phyloP scores from a whole-genome alignment of 2,888 invertebrate species.

The Pristionchus maxplancki region DNA sequence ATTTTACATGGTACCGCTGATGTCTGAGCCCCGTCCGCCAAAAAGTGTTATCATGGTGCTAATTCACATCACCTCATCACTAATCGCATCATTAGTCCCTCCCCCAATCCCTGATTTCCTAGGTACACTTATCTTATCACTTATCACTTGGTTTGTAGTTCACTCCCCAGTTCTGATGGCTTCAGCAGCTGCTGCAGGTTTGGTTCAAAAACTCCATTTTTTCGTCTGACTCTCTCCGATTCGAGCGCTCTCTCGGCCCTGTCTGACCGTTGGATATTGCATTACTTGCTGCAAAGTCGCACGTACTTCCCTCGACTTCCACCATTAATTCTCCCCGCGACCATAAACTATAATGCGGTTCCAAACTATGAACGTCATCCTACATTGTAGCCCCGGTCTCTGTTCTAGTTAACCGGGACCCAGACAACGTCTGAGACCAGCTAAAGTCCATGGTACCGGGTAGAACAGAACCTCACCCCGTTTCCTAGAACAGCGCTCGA shows the following conservation, averaged over 20 bases:
- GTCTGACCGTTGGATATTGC: too few relatives aligned
- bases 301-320: neutral
- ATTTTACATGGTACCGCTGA: too few relatives aligned
- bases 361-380: neutral
- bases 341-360: neutral
- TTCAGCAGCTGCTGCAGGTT: neutral
- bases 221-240: neutral
- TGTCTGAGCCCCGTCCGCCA: neutral
- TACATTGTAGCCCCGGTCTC: too few relatives aligned
- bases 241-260: neutral
- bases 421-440: too few relatives aligned
- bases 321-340: neutral
- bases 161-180: neutral
- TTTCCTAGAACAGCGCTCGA: neutral
- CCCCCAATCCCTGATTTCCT: too few relatives aligned
- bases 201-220: neutral
- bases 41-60: neutral
- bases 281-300: neutral
- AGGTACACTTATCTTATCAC: neutral
- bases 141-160: neutral
- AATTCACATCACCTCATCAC: too few relatives aligned
- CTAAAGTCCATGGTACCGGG: too few relatives aligned
- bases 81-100: neutral
- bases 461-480: neutral
- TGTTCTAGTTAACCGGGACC: too few relatives aligned